Conservation (phyloP, 2,113 vertebrate genomes). For the Brevimyrus niger region DNA sequence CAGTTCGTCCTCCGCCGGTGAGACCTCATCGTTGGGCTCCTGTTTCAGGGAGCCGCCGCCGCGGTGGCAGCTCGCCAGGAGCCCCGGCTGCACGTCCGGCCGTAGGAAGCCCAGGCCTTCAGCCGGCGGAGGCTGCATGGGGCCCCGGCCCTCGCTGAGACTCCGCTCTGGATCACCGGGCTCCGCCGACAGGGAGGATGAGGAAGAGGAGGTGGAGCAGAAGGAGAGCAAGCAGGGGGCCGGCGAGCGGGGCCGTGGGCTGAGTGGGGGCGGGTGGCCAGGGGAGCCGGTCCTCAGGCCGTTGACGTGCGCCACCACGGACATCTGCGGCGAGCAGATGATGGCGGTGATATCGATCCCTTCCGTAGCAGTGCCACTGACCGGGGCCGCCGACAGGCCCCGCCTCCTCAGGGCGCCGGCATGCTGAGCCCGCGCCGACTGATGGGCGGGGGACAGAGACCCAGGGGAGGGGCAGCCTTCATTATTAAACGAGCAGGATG, state of each 20-base stretch:
- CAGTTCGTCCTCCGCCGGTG: constrained; percentile 69
- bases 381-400: constrained; percentile 64
- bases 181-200: constrained; percentile 53
- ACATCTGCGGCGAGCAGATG: constrained; percentile 79
- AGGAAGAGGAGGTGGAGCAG: constrained; percentile 41
- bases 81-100: constrained; percentile 50
- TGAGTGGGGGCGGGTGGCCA: constrained; percentile 58
- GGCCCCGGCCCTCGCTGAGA: constrained; percentile 65
- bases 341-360: constrained; percentile 73
- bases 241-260: constrained; percentile 63
- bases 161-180: constrained; percentile 60
- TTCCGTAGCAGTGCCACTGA: constrained; percentile 51
- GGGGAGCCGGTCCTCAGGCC: constrained; percentile 64
- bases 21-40: constrained; percentile 84
- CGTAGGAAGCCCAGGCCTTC: constrained; percentile 52
- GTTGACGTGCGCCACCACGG: constrained; percentile 78
- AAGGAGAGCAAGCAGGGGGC: constrained; percentile 70
- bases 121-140: constrained; percentile 61
- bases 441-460: constrained; percentile 71
- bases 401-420: constrained; percentile 70
- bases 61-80: constrained; percentile 60
- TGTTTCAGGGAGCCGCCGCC: constrained; percentile 77
- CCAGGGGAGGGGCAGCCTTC: constrained; percentile 72
- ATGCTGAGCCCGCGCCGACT: constrained; percentile 73
- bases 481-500: constrained; percentile 81